phyloP scores from a whole-genome alignment of 1,140 invertebrate genomes.

The Dolichoris vasculosae region DNA sequence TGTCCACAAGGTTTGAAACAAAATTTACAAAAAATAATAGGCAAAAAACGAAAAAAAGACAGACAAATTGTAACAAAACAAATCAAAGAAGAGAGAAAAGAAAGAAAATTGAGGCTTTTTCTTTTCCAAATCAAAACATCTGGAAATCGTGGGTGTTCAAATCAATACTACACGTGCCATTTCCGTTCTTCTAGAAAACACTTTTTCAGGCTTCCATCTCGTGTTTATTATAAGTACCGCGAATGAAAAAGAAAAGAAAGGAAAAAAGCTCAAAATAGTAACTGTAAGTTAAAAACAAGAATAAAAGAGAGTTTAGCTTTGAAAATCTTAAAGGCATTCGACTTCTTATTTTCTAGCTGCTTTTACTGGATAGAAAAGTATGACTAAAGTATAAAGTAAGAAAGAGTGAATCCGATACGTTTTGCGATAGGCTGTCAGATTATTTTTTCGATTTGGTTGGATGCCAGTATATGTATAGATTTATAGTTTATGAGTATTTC shows the following conservation, averaged over 20 bases:
- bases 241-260: not conserved
- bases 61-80: not conserved
- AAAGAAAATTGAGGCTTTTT: conserved; percentile 21
- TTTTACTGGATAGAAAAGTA: not conserved
- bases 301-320: conserved; percentile 8
- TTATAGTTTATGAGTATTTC: conserved; percentile 35
- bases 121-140: conserved; percentile 25
- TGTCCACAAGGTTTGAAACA: no score
- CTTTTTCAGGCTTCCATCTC: not conserved
- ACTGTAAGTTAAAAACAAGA: not conserved
- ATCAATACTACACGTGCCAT: conserved; percentile 32
- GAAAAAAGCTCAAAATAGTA: not conserved
- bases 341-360: conserved; percentile 26
- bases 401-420: not conserved
- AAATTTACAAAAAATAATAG: no score
- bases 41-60: not conserved
- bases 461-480: conserved; percentile 29
- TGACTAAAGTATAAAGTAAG: not conserved
- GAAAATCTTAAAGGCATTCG: not conserved
- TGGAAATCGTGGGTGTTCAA: conserved; percentile 11
- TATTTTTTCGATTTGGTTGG: conserved; percentile 46
- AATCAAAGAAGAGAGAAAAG: not conserved
- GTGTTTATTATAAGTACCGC: conserved; percentile 22
- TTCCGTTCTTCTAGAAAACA: not conserved
- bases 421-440: conserved; percentile 4